Conservation (phyloP, 2,888 invertebrate genomes). For the Drosophila acutilabella region DNA sequence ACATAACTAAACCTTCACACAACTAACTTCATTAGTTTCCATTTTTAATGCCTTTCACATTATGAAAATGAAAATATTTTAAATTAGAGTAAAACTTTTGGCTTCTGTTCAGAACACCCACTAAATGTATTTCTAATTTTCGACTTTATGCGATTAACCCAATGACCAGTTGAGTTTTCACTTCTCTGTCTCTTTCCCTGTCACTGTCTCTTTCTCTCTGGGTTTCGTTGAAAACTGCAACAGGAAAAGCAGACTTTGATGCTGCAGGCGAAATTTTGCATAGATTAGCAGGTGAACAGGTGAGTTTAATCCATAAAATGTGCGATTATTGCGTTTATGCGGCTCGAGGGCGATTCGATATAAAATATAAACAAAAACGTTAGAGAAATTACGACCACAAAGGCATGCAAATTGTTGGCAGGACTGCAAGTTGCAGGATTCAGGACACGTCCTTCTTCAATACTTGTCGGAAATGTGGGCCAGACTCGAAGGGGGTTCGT, state of each 20-base stretch:
- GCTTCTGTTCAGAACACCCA: not conserved
- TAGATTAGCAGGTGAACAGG: constrained; percentile 77
- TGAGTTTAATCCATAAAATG: constrained; percentile 82
- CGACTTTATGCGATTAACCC: not conserved
- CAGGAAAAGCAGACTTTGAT: constrained; percentile 10
- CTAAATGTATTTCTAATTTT: not conserved
- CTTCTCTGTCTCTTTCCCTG: not conserved
- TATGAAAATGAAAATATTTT: no score
- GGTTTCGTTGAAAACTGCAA: not conserved
- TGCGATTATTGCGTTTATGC: constrained; percentile 82
- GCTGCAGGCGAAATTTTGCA: constrained; percentile 41
- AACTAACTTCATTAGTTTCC: no score
- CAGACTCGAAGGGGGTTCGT: constrained; percentile 28
- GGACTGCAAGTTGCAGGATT: constrained; percentile 22
- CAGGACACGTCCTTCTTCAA: constrained; percentile 32
- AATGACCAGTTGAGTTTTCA: constrained; percentile 1
- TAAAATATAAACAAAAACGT: constrained; percentile 78
- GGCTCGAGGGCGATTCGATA: constrained; percentile 70
- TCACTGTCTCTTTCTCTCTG: not conserved
- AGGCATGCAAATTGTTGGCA: constrained; percentile 30
- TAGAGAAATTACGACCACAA: constrained; percentile 75
- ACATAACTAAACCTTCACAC: no score
- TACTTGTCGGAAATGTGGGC: constrained; percentile 16
- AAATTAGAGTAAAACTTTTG: not conserved
- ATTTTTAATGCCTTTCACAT: no score